phyloP scores from a whole-genome alignment of 2,888 invertebrate genomes.

The Lithosia quadra region DNA sequence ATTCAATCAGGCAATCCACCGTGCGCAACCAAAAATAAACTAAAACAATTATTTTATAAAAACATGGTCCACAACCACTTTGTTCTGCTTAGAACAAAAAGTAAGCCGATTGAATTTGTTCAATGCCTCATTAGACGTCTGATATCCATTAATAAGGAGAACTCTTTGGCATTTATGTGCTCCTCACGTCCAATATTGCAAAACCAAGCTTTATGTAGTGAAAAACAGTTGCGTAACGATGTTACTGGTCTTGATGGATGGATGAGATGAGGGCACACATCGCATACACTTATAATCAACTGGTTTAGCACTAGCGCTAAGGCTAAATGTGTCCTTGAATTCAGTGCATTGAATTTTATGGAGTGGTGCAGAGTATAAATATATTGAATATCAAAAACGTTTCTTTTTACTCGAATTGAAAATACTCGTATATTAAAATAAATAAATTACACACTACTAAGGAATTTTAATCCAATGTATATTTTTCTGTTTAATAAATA shows the following conservation, averaged over 20 bases:
- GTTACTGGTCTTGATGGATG: conserved; percentile 18
- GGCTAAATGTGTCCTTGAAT: not conserved
- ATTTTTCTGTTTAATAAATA: too few species aligned
- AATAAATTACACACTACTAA: too few species aligned
- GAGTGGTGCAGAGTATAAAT: not conserved
- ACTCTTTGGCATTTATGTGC: conserved; percentile 41
- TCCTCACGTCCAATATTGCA: conserved; percentile 50
- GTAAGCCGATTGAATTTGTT: conserved; percentile 39
- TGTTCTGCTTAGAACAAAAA: conserved; percentile 26
- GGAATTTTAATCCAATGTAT: too few species aligned
- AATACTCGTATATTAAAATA: too few species aligned
- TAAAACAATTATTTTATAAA: conserved; percentile 19
- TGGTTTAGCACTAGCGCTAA: not conserved
- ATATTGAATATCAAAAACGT: too few species aligned
- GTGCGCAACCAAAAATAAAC: conserved; percentile 11
- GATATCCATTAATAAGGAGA: conserved; percentile 41
- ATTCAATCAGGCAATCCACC: not conserved
- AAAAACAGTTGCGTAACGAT: conserved; percentile 51
- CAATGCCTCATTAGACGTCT: conserved; percentile 48
- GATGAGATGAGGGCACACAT: not conserved
- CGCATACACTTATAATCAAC: conserved; percentile 1
- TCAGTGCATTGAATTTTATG: not conserved
- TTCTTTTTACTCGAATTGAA: too few species aligned
- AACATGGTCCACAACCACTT: conserved; percentile 23
- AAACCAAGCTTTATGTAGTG: conserved; percentile 38